Evolutionary conservation across 2,888 invertebrate species (phyloP), one percentile per base, ranked within the genome.

Genomic region (Cephonodes hylas): DNA sequence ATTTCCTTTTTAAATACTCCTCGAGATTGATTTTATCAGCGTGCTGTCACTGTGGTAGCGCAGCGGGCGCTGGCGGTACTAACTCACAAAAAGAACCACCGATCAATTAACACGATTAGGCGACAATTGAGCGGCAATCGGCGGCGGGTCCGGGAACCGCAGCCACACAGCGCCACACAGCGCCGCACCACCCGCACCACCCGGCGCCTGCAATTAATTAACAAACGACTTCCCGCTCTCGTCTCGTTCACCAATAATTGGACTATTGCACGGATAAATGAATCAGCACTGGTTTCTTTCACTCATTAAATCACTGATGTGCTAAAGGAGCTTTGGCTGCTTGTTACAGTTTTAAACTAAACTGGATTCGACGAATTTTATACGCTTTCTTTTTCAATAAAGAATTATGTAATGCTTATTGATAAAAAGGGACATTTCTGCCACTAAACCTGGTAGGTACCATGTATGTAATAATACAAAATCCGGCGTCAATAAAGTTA

Each of bases 11-110:
- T n/a, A n/a, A n/a, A 10, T 38, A 38, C 38, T 38, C 8, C 13
- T n/a, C 38, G 38, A n/a, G 38, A 38, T 38, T 13, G 3, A 38
- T n/a, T 38, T 38, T 38, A 38, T 38, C 38, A n/a, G 38, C 38
- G 38, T 3, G 6, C 7, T 8, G 31, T 5, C 3, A 27, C 15
- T 15, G 8, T 10, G 31, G 31, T 8, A 8, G 31, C 3, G 53
- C 15, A 18, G 8, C 18, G 31, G 10, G 5, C 31, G 31, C 18
- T 31, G 53, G 18, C 15, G 53, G 27, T 27, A 31, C 15, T 53
- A 18, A 53, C 31, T 53, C 31, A 53, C 53, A 31, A 53, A 53
- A 53, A 53, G 48, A 53, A 53, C 27, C 53, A 22, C 13, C n/a
- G 18, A 18, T 53, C 53, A 31, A 53, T 53, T 53, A 53, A 7